These are phyloP conservation scores for Callorhinus ursinus DNA, from an alignment of 2,113 vertebrate genomes.

Conservation along the genomic window DNA sequence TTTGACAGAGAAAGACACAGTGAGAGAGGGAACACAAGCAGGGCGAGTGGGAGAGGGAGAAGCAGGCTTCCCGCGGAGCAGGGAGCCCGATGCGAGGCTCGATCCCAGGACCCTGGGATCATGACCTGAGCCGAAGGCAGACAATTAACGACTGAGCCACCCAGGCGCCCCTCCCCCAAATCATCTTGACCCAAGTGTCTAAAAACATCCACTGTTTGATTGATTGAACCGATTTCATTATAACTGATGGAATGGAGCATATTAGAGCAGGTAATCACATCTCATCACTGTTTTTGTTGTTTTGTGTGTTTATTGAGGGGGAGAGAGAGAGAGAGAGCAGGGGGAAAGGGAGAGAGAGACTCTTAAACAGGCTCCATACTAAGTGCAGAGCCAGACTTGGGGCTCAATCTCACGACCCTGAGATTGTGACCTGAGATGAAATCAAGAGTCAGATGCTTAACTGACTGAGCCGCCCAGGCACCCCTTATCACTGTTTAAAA, in stretches of 20 bases:
- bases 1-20: too few species aligned
- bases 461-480: neutral
- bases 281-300: conserved; percentile 1
- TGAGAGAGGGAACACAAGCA: too few species aligned
- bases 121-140: too few species aligned
- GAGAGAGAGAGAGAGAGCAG: neutral
- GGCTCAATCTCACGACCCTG: neutral
- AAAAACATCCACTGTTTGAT: neutral
- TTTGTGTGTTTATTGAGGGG: neutral
- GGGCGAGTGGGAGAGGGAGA: too few species aligned
- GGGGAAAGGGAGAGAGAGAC: neutral
- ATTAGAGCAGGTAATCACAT: neutral
- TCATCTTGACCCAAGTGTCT: neutral
- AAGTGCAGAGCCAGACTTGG: neutral
- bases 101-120: too few species aligned
- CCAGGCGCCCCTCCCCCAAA: neutral
- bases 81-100: too few species aligned
- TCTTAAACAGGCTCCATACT: neutral
- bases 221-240: neutral
- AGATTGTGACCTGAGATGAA: neutral
- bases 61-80: too few species aligned
- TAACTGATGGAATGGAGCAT: neutral
- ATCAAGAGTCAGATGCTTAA: neutral
- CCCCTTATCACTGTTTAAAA: neutral
- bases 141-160: too few species aligned